Percentiles rank a stretch among this genome's conserved stretches.
Conservation (phyloP, 2,113 vertebrate genomes). For the Sciurus niger region DNA sequence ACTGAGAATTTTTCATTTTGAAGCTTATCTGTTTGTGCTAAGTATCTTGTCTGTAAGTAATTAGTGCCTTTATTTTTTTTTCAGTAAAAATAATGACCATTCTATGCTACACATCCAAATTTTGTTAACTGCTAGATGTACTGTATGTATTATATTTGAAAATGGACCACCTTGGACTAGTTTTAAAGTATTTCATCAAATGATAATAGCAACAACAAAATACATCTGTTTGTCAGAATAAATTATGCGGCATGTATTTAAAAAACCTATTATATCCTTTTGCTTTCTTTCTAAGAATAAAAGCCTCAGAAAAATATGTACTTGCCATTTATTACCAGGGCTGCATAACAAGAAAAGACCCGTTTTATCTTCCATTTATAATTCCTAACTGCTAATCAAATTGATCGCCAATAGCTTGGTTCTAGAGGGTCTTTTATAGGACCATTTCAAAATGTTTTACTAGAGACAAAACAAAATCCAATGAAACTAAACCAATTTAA, state of each 20-base stretch:
- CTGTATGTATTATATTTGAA: conserved; percentile 89
- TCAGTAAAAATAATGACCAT: conserved; percentile 93
- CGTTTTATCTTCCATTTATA: conserved; percentile 85
- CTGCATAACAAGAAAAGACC: conserved; percentile 74
- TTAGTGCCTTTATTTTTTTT: conserved; percentile 93
- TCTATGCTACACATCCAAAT: conserved; percentile 91
- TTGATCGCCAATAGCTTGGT: conserved; percentile 72
- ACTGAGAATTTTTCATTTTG: conserved; percentile 94
- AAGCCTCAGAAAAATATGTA: conserved; percentile 86
- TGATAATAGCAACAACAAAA: conserved; percentile 90
- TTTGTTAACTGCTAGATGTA: conserved; percentile 91
- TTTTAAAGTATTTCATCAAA: conserved; percentile 91
- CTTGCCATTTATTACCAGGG: conserved; percentile 86
- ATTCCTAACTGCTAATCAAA: conserved; percentile 83
- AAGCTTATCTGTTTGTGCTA: conserved; percentile 95
- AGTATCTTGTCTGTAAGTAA: conserved; percentile 95
- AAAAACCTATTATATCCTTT: conserved; percentile 87
- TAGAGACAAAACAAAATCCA: conserved; percentile 82
- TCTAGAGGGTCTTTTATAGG: conserved; percentile 59
- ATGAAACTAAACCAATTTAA: conserved; percentile 80
- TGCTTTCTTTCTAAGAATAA: conserved; percentile 87
- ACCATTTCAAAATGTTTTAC: conserved; percentile 80
- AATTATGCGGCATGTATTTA: conserved; percentile 88
- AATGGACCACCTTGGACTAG: conserved; percentile 90
- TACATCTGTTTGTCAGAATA: conserved; percentile 91